Conservation (phyloP, 2,888 invertebrate genomes). For the Caenorhabditis sulstoni region DNA sequence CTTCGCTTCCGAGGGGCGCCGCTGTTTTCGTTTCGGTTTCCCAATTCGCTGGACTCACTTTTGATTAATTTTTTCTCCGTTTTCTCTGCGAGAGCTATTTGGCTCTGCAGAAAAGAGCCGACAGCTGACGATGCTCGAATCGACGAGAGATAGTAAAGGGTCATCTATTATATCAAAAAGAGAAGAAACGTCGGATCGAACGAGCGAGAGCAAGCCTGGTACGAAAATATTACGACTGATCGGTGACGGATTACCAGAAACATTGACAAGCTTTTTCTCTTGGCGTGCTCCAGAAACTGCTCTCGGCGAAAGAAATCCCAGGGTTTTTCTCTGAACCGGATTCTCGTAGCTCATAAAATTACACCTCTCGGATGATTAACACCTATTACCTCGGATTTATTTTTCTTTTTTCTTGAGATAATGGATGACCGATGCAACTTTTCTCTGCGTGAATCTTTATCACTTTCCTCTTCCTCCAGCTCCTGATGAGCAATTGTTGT, state of each 20-base stretch:
- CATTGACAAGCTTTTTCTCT: slow-evolving; percentile 22
- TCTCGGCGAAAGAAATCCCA: no score
- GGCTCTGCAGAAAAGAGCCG: background rate
- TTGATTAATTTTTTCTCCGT: slow-evolving; percentile 29
- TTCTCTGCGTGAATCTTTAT: slow-evolving; percentile 13
- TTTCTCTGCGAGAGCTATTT: slow-evolving; percentile 1
- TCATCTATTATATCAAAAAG: slow-evolving; percentile 52
- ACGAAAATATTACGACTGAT: slow-evolving; percentile 50
- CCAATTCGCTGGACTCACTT: background rate
- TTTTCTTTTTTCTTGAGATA: slow-evolving; percentile 31
- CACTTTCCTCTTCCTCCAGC: slow-evolving; percentile 6
- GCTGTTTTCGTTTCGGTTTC: slow-evolving; percentile 26
- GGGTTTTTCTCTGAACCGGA: background rate
- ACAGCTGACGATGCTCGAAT: slow-evolving; percentile 18
- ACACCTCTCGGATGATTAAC: slow-evolving; percentile 10
- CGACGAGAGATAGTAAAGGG: slow-evolving; percentile 38
- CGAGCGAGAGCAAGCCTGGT: slow-evolving; percentile 1
- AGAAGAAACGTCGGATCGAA: slow-evolving; percentile 25
- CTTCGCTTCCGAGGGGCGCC: background rate
- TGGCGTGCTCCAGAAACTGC: no score
- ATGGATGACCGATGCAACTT: slow-evolving; percentile 24
- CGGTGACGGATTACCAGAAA: slow-evolving; percentile 29
- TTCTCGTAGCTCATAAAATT: background rate
- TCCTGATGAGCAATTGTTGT: slow-evolving; percentile 28
- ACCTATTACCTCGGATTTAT: background rate